Evolutionary conservation across 2,888 invertebrate genomes (phyloP).

Genomic region (Oconnorella tubifera): DNA sequence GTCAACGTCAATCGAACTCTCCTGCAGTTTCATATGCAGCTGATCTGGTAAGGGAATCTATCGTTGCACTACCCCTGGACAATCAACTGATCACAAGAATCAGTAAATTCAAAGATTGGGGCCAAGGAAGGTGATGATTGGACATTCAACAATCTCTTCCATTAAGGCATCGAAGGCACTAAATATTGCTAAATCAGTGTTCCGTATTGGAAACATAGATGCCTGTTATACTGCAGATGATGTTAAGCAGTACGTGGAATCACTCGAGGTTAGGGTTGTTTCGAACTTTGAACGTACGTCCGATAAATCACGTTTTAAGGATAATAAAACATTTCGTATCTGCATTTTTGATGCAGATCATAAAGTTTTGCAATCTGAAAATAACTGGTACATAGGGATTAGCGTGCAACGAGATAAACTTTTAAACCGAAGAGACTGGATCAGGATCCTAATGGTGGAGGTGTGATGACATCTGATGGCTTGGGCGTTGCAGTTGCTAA

Average conservation of each 20-base stretch:
- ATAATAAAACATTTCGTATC: neutral
- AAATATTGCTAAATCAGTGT: neutral
- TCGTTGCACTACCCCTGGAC: no score
- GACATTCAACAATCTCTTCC: neutral
- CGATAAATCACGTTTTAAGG: neutral
- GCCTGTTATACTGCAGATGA: neutral
- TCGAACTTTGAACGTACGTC: neutral
- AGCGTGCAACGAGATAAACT: neutral
- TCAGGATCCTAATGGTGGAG: no score
- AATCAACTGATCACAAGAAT: no score
- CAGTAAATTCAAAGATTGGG: no score
- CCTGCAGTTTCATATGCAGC: no score
- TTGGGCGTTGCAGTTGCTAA: no score
- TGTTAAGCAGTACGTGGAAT: neutral
- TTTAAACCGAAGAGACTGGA: slow-evolving; percentile 1
- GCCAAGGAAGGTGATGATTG: no score
- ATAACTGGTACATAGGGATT: neutral
- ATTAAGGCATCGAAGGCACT: neutral
- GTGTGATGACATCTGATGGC: no score
- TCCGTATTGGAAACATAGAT: neutral
- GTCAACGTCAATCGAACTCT: no score
- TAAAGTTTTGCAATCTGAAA: neutral
- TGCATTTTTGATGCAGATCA: neutral
- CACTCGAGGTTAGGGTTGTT: neutral
- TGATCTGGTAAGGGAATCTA: no score